Percentiles rank a stretch among this genome's conserved stretches.
Evolutionary conservation across 2,888 invertebrate genomes (phyloP).

Genomic region (Hybos culiciformis): DNA sequence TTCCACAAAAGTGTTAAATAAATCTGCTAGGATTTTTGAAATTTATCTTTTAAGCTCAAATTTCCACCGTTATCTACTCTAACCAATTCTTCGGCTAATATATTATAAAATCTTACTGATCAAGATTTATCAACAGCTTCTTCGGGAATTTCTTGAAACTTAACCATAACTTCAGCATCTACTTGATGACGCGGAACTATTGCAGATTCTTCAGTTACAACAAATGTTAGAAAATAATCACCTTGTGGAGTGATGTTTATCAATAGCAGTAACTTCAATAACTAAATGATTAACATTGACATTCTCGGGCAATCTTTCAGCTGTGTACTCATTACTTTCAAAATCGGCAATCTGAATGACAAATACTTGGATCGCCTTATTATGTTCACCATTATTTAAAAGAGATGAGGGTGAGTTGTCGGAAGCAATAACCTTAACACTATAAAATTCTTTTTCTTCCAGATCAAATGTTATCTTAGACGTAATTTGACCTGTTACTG

Average conservation of each 20-base stretch:
- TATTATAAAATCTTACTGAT: conserved; percentile 69
- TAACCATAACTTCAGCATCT: conserved; percentile 72
- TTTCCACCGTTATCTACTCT: conserved; percentile 29
- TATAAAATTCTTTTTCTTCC: conserved; percentile 71
- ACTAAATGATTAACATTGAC: conserved; percentile 71
- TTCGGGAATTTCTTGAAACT: conserved; percentile 75
- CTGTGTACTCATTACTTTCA: conserved; percentile 56
- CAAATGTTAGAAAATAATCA: conserved; percentile 60
- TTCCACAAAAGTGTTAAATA: conserved; percentile 62
- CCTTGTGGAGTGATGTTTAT: conserved; percentile 69
- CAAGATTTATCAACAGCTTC: conserved; percentile 88
- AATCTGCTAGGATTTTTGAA: conserved; percentile 47
- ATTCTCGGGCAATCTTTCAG: conserved; percentile 66
- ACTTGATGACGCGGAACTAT: conserved; percentile 53
- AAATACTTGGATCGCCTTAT: conserved; percentile 66
- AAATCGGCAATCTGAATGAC: conserved; percentile 90
- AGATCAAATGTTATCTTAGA: conserved; percentile 72
- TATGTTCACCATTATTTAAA: conserved; percentile 49
- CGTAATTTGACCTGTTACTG: conserved; percentile 75
- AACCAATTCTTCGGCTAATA: conserved; percentile 78
- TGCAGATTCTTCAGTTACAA: conserved; percentile 52
- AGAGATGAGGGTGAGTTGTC: conserved; percentile 81
- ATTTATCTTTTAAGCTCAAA: conserved; percentile 30
- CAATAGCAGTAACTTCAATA: conserved; percentile 75
- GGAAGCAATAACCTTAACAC: conserved; percentile 77